Base-by-base conservation (phyloP, 2,888 invertebrate genomes). In the Prostheceraeus crozeri region DNA sequence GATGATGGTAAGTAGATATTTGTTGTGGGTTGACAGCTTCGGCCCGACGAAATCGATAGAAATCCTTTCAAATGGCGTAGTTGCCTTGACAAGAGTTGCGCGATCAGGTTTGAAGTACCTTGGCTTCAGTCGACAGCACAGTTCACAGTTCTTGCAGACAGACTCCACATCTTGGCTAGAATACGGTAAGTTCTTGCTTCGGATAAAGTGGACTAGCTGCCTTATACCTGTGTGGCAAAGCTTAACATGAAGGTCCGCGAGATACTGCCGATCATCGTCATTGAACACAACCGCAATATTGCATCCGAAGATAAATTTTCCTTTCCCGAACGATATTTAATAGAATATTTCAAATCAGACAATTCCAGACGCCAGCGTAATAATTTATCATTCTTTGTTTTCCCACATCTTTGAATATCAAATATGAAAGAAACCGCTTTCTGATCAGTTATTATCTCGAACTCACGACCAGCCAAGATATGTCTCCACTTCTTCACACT, bases 11-110 rank as follows among this genome's bases (percentile, higher is more conserved):
- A 63, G 45, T 8, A 65, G n/a, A 19, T 60, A 66, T 8, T 16
- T 53, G 36, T 64, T 65, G 23, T 27, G 54, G 3, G 63, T 40
- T 2, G 16, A 8, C 2, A 63, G 60, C 4, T 63, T 23, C 14
- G 61, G 65, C 1, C 63, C 64, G 25, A 63, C 63, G 33, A 65
- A 66, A 21, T 66, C 56, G 8, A 65, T 3, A 31, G 57, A 63
- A 1, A 66, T 35, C 21, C 63, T 57, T 57, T 66, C 63, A 33
- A 60, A 61, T 1, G 57, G 61, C 1, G 55, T 23, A n/a, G 62
- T 65, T 8, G 65, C 66, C 57, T 65, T 64, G 8, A 61, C 46
- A 11, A 65, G 53, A 1, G 33, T 25, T 1, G 23, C 36, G 16
- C 16, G 52, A 59, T n/a, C 28, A 16, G 55, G 36, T 54, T 54